phyloP scores from a whole-genome alignment of 30 jellyfish, hydroid and myxozoan species.

The Turritopsis rubra region DNA sequence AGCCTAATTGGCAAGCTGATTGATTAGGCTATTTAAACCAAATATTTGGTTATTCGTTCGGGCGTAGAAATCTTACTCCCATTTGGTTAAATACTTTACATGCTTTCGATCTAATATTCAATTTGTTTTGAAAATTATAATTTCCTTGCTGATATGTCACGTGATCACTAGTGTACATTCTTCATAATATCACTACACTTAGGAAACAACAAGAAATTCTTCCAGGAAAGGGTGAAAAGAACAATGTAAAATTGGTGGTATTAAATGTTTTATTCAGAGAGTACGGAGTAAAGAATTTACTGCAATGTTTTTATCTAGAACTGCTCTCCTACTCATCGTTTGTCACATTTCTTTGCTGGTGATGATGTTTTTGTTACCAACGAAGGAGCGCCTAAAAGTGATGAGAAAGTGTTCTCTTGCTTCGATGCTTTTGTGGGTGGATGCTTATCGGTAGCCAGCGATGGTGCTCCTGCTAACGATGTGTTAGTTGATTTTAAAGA shows the following conservation, averaged over 20 bases:
- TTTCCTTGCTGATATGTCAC: no score
- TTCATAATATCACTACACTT: no score
- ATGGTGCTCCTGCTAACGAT: background rate
- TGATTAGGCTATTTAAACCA: no score
- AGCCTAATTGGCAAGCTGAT: no score
- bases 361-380: background rate
- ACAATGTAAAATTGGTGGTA: background rate
- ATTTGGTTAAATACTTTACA: no score
- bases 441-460: background rate
- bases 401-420: background rate
- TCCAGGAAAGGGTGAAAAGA: background rate
- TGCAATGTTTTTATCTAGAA: background rate
- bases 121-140: no score
- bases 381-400: background rate
- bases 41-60: no score
- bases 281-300: background rate
- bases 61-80: no score
- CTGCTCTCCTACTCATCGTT: background rate
- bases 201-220: background rate
- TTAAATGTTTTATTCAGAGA: background rate
- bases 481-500: background rate
- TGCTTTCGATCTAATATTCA: no score
- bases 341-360: background rate
- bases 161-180: no score
- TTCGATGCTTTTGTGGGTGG: background rate